Evolutionary conservation across 2,113 vertebrate genomes (phyloP), one percentile per base, ranked within the genome.

Genomic region (Conger conger): DNA sequence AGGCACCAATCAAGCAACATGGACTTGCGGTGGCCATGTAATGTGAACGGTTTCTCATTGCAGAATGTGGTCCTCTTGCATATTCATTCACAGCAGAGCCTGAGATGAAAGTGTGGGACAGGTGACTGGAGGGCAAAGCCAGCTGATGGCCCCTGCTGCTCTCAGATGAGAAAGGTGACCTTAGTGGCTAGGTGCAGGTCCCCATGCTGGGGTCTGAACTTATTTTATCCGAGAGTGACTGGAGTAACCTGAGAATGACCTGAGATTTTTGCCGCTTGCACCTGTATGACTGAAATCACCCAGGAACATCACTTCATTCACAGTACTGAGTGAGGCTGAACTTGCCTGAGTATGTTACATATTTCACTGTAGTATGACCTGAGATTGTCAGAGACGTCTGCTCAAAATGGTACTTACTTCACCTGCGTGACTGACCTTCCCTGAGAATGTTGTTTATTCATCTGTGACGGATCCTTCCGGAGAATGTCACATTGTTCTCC

Each of bases 41-140:
- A n/a, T 76, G 42, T 81, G 63, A 80, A 82, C 17, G 38, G 76
- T 63, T 27, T 76, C 30, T 81, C 73, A 15, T 30, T 76, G 78
- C 53, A 82, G 86, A 89, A 88, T 87, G 80, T 81, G 79, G 85
- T 81, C 88, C 80, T 20, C 35, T 76, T 68, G 84, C 45, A 38
- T 42, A 85, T 33, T 45, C 40, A 13, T 37, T 40, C 80, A 68
- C 79, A 38, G 80, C 45, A 18, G 50, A 85, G 79, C 37, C 76
- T 33, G 77, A 76, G 76, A 82, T 86, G 42, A 82, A 88, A 85
- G 63, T 76, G 82, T 73, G 45, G 73, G 84, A 40, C 84, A 80
- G 85, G 77, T 83, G 85, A 78, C 83, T 60, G 76, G 73, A 13
- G 45, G 45, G 9, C 45, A 50, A 50, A 76, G 83, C 77, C 60